Base-by-base conservation (phyloP, 1,140 invertebrate species). In the Grapholita molesta region DNA sequence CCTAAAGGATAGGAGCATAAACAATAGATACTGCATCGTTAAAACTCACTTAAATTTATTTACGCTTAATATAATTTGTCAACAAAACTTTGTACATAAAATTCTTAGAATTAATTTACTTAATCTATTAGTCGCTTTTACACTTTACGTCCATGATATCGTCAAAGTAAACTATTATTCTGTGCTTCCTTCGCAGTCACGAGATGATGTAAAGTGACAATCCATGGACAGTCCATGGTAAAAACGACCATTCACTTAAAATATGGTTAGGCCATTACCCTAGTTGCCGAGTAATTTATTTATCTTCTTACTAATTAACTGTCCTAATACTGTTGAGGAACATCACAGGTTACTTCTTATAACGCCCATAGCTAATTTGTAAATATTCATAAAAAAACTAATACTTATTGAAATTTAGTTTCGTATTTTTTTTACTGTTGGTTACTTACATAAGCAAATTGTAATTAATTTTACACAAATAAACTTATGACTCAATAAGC, bases 311-410 rank as follows among this genome's bases (percentile, higher is more conserved):
- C 66, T 73, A 74, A 71, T 70, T 81, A 83, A 66, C 71, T 78
- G 70, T 75, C 67, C 74, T 86, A 87, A 86, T 87, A 87, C 84
- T 87, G 83, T 80, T 77, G 80, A 86, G 82, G 80, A 86, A 86
- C 84, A 89, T 86, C 84, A 88, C 83, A 86, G 78, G 11, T 83
- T 57, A 68, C 72, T 79, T 79, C 76, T 69, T 79, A 30, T 30
- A 61, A 18, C 55, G 28, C 23, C 28, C 55, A 18, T 6, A 15
- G 25, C 55, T 61, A n/a, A 15, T 28, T 15, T 28, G 24, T 61
- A 15, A 12, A 28, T 61, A 55, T 48, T 48, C 1, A 38, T 12
- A 12, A 6, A 18, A n/a, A n/a, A n/a, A n/a, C n/a, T n/a, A n/a
- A n/a, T n/a, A n/a, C n/a, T n/a, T n/a, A n/a, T n/a, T n/a, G n/a